Evolutionary conservation across 1,140 invertebrate genomes (phyloP).

Genomic region (Eriocheir sinensis): DNA sequence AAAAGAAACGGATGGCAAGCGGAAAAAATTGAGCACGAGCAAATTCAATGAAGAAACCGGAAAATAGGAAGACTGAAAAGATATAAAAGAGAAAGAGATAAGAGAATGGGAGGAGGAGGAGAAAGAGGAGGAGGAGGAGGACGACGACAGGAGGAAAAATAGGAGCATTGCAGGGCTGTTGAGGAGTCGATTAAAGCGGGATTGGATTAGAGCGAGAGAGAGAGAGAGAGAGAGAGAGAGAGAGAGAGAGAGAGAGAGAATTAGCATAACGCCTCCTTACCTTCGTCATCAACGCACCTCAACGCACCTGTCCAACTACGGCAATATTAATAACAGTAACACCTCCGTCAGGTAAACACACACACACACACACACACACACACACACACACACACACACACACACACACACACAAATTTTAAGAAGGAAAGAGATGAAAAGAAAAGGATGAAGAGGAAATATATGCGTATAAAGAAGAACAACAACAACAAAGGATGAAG

Average conservation of each 20-base stretch:
- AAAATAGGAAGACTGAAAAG: no score
- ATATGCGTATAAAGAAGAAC: no score
- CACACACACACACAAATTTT: background rate
- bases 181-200: background rate
- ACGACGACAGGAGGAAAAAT: background rate
- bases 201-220: background rate
- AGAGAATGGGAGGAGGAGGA: background rate
- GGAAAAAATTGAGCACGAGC: background rate
- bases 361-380: background rate
- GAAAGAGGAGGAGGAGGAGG: background rate
- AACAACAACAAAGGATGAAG: no score
- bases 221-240: background rate
- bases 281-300: no score
- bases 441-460: no score
- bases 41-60: no score
- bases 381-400: background rate
- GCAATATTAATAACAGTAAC: no score
- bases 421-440: no score
- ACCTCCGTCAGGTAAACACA: background rate
- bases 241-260: no score
- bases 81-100: background rate
- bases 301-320: no score
- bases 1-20: background rate
- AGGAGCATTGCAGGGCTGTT: background rate
- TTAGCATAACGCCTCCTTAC: no score